Percentiles rank a stretch among this genome's conserved stretches.
Evolutionary conservation across 2,113 vertebrate genomes (phyloP).

Genomic region (Atherinomorus stipes): DNA sequence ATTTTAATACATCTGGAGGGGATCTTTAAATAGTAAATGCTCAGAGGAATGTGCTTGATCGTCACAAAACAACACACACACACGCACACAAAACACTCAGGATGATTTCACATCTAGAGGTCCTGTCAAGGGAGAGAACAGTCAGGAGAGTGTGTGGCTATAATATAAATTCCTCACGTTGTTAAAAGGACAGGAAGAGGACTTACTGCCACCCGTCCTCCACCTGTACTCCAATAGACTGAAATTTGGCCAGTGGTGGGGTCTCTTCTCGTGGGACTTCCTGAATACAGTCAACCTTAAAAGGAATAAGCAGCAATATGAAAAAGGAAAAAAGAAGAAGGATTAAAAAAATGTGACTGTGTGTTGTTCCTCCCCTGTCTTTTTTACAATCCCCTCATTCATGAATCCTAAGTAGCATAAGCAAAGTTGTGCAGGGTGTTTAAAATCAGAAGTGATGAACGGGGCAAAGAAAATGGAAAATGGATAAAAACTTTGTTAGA

Average conservation of each 20-base stretch:
- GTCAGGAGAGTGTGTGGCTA: constrained; percentile 68
- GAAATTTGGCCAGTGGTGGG: constrained; percentile 93
- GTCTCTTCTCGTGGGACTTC: constrained; percentile 94
- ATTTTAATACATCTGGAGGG: constrained; percentile 2
- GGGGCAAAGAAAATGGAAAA: constrained; percentile 30
- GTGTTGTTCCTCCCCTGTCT: not conserved
- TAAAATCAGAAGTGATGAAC: not conserved
- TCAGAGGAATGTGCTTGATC: constrained; percentile 18
- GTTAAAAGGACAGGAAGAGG: constrained; percentile 74
- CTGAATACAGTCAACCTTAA: constrained; percentile 97
- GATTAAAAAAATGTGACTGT: not conserved
- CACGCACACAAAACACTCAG: constrained; percentile 24
- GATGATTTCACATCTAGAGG: constrained; percentile 35
- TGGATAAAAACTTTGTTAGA: constrained; percentile 11
- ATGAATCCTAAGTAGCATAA: not conserved
- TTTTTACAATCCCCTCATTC: not conserved
- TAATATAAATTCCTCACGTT: constrained; percentile 78
- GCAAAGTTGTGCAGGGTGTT: not conserved
- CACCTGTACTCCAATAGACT: constrained; percentile 99
- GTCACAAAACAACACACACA: constrained; percentile 33
- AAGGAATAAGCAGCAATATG: constrained; percentile 54
- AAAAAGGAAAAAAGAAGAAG: not conserved
- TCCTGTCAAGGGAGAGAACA: constrained; percentile 47
- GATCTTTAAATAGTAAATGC: constrained; percentile 26
- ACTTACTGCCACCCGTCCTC: constrained; percentile 99